Evolutionary conservation across 2,797 vertebrate genomes (phyloP).

Genomic region (Serranus cabrilla): DNA sequence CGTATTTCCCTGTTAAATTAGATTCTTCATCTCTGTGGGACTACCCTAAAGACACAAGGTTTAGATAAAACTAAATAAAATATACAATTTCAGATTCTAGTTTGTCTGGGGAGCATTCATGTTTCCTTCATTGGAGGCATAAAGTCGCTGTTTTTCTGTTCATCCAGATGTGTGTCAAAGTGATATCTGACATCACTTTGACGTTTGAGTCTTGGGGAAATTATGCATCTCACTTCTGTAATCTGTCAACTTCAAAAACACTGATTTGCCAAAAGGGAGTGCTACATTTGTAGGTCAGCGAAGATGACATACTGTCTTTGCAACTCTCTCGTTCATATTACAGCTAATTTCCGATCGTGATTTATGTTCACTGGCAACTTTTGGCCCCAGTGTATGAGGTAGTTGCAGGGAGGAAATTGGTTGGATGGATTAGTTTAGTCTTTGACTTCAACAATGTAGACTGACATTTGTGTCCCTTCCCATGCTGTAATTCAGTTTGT

Average conservation of each 20-base stretch:
- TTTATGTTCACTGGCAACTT: not conserved
- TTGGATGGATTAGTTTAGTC: not conserved
- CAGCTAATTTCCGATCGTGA: constrained; percentile 4
- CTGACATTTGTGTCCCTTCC: not conserved
- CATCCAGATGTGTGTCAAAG: constrained; percentile 17
- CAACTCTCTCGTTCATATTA: constrained; percentile 7
- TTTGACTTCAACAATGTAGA: not conserved
- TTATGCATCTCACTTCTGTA: constrained; percentile 21
- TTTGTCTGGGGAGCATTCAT: constrained; percentile 19
- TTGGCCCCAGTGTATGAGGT: not conserved
- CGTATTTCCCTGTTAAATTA: constrained; percentile 30
- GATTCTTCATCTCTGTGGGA: constrained; percentile 32
- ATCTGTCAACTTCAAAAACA: constrained; percentile 30
- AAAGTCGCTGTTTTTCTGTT: constrained; percentile 5
- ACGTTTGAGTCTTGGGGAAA: constrained; percentile 2
- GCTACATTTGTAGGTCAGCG: constrained; percentile 29
- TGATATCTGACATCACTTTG: constrained; percentile 18
- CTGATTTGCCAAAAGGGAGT: constrained; percentile 39
- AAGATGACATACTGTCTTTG: constrained; percentile 30
- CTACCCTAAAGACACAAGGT: constrained; percentile 26
- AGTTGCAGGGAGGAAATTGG: not conserved
- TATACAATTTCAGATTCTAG: constrained; percentile 27
- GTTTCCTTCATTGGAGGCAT: constrained; percentile 5
- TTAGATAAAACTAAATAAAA: constrained; percentile 48
- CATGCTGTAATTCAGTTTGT: not conserved